phyloP scores from a whole-genome alignment of 2,888 invertebrate species.

The Scaptomyza reducta region DNA sequence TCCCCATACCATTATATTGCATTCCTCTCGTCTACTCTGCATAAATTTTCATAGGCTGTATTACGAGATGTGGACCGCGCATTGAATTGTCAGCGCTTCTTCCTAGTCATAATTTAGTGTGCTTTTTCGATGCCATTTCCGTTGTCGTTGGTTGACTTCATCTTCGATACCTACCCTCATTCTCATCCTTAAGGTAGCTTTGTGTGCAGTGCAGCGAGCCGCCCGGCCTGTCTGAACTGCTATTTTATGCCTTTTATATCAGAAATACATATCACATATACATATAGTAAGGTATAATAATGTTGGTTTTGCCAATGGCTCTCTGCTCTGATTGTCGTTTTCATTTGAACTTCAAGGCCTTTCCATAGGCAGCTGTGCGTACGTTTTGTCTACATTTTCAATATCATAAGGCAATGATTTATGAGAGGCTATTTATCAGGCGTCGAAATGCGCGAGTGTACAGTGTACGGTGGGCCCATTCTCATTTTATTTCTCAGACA shows the following conservation, averaged over 20 bases:
- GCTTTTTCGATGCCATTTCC: constrained; percentile 35
- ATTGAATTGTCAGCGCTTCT: constrained; percentile 77
- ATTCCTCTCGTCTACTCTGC: constrained; percentile 44
- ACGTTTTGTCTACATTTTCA: constrained; percentile 29
- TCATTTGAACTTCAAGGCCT: constrained; percentile 62
- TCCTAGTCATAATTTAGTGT: constrained; percentile 78
- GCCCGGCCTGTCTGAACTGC: constrained; percentile 52
- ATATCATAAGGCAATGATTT: constrained; percentile 62
- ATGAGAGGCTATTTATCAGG: constrained; percentile 54
- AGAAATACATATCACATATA: constrained; percentile 20
- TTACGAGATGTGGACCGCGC: constrained; percentile 52
- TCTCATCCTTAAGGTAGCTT: constrained; percentile 29
- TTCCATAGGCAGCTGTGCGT: constrained; percentile 38
- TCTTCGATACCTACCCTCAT: constrained; percentile 54
- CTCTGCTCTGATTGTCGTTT: constrained; percentile 62
- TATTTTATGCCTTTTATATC: constrained; percentile 50
- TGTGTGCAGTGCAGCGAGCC: constrained; percentile 20
- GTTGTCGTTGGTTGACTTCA: constrained; percentile 30
- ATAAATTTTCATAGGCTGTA: constrained; percentile 66
- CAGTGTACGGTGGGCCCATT: constrained; percentile 23
- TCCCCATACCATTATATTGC: not conserved
- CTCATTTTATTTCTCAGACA: constrained; percentile 9
- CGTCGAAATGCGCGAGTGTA: constrained; percentile 11
- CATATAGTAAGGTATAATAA: constrained; percentile 28
- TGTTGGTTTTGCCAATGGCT: constrained; percentile 41